Evolutionary conservation across 2,888 invertebrate genomes (phyloP).

Genomic region (Dermolepida albohirtum): DNA sequence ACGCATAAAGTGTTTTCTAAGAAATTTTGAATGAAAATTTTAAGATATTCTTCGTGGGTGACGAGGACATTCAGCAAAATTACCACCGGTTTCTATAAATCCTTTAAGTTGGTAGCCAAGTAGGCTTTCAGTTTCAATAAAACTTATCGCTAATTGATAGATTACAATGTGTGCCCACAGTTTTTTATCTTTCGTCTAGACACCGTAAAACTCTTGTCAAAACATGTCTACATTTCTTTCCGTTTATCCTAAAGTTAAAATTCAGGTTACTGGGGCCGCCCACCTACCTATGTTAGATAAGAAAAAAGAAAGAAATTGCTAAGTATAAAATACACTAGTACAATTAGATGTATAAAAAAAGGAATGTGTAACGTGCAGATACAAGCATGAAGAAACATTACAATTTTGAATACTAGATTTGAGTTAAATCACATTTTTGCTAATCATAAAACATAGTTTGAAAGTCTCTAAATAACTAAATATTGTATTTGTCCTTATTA

Average conservation of each 20-base stretch:
- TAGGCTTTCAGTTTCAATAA: conserved; percentile 39
- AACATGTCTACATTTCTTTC: conserved; percentile 21
- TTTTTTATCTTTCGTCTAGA: conserved; percentile 41
- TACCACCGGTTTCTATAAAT: conserved; percentile 17
- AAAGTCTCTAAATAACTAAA: no score
- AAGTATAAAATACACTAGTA: no score
- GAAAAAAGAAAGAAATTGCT: no score
- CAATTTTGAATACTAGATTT: no score
- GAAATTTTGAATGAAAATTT: conserved; percentile 13
- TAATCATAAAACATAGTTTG: no score
- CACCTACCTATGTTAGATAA: conserved; percentile 1
- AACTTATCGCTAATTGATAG: conserved; percentile 45
- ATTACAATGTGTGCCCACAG: conserved; percentile 38
- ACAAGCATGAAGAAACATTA: no score
- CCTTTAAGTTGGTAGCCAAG: conserved; percentile 39
- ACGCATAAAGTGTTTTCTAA: conserved; percentile 39
- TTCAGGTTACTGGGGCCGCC: background rate
- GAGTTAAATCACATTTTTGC: no score
- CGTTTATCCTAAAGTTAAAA: background rate
- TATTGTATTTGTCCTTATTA: no score
- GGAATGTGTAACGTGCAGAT: no score
- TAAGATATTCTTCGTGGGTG: conserved; percentile 3
- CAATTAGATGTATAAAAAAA: no score
- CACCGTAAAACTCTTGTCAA: conserved; percentile 34
- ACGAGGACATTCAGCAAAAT: conserved; percentile 14